Base-by-base conservation (phyloP, 2,113 vertebrate species). In the Xiphophorus couchianus region DNA sequence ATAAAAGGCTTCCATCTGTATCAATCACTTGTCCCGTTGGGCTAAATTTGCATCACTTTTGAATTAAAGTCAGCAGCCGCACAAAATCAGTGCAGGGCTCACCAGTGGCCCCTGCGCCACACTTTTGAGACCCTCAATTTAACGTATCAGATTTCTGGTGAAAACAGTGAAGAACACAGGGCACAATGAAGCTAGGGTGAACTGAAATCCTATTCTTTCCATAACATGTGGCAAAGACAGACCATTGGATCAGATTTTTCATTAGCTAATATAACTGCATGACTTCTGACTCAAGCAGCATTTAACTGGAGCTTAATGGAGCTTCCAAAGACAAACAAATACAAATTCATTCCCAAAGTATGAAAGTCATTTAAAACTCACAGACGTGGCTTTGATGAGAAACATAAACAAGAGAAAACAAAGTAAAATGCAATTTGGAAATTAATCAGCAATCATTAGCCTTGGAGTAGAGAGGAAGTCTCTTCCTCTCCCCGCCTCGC, bases 361-460 rank as follows among this genome's bases (percentile, higher is more conserved):
- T 29, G n/a, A 27, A 66, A 33, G 10, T 71, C 67, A 62, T 81
- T 70, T 69, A 76, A 70, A 29, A 68, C 62, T 77, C 22, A 65
- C 27, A 65, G 37, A 8, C 1, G 42, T 62, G 71, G 44, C 25
- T 72, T 76, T 62, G 62, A 75, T 74, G 58, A 48, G 25, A 31
- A 78, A 73, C 25, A 64, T 67, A 48, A 62, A 76, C 19, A 17
- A 58, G 66, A 63, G 79, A 71, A 77, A 80, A 74, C 72, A 78
- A 90, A 90, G 66, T 79, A 71, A 86, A 87, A 89, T 90, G 82
- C 93, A 83, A 94, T 91, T 89, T 91, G 68, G 54, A 81, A 92
- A 85, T 91, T 87, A 92, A 91, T 92, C 89, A 93, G 87, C 85
- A 84, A 87, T 86, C 88, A 89, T 93, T 91, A 91, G 91, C 90